Base-by-base conservation (phyloP, 1,140 invertebrate genomes). In the Caligus rogercresseyi region DNA sequence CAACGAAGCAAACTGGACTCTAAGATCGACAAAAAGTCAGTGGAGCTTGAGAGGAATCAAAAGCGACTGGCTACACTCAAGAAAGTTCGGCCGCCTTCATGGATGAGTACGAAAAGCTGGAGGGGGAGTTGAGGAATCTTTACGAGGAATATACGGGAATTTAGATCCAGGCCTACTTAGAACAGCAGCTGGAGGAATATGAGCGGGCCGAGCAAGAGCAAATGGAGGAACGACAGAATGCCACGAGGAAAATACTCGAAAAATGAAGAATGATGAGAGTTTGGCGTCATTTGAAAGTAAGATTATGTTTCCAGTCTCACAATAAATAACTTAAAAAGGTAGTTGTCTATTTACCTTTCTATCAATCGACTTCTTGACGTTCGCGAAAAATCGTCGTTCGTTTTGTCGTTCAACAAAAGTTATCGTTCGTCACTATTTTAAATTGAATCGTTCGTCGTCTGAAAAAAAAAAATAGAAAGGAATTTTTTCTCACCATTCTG, bases 61-160 rank as follows among this genome's bases (percentile, higher is more conserved):
- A 97, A 97, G 73, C 75, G 95, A 60, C 74, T 98, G 43, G 82
- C 87, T 69, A 89, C 93, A 0, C 77, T 98, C 67, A 87, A 90
- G 72, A 92, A 91, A 81, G 61, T 63, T 1, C 61, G 94, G 52
- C 95, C 2, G 92, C 92, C 0, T 97, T 95, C 72, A 86, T 97
- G 81, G 87, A 94, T 69, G 95, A 98, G 73, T 92, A 94, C 73
- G 89, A 94, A 66, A 82, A 83, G 53, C 77, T 92, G 13, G 93
- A 99, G 74, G 75, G 79, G 52, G 89, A 95, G 71, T 73, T 97
- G 4, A 83, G 86, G 69, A 74, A 79, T 67, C 74, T 93, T 14
- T 97, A 95, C 74, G 81, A 88, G 54, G 80, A 85, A 64, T 98
- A 96, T 74, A 81, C 96, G 25, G 76, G 83, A 89, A 61, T 85